phyloP scores from a whole-genome alignment of 2,113 vertebrate genomes.

The Engystomops pustulosus region DNA sequence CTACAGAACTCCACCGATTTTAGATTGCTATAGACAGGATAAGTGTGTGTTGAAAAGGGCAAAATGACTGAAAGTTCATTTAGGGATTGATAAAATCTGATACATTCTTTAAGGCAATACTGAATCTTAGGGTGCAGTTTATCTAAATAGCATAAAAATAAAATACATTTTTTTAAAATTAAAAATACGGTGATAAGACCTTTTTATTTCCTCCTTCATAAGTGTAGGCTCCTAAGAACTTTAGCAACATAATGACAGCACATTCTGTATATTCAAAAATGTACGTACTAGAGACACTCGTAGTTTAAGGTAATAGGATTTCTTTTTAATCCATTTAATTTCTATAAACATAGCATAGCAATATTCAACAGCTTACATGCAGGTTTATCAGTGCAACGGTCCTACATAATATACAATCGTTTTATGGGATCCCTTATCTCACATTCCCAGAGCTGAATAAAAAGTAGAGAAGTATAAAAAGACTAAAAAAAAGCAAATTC shows the following conservation, averaged over 20 bases:
- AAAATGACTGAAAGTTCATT: background rate
- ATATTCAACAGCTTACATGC: background rate
- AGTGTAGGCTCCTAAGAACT: background rate
- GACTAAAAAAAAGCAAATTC: background rate
- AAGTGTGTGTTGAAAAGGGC: background rate
- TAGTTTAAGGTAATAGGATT: background rate
- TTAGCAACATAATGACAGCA: background rate
- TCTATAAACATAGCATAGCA: background rate
- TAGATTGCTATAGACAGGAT: too few species aligned
- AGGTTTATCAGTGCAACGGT: background rate
- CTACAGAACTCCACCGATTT: too few species aligned
- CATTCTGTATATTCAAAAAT: background rate
- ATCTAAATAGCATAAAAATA: background rate
- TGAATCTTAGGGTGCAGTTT: background rate
- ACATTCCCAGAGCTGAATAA: background rate
- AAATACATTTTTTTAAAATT: background rate
- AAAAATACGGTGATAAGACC: background rate
- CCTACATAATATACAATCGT: background rate
- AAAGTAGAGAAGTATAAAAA: too few species aligned
- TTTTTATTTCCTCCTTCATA: background rate
- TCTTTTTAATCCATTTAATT: background rate
- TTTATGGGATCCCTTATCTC: background rate
- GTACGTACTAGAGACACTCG: background rate
- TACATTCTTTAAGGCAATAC: background rate
- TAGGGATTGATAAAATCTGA: background rate